phyloP scores from a whole-genome alignment of 2,113 vertebrate species.

The Chionodraco myersi region DNA sequence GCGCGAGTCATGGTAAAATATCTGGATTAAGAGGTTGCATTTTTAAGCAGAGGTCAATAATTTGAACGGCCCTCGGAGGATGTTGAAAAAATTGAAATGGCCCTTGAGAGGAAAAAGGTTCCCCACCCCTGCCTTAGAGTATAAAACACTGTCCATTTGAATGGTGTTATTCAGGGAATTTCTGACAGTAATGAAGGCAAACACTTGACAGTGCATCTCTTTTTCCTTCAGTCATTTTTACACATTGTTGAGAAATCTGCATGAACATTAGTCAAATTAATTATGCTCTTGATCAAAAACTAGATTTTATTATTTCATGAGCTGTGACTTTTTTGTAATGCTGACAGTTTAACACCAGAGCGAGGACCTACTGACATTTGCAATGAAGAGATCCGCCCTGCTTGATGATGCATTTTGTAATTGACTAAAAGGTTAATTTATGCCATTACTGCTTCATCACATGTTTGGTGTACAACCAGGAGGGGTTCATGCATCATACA shows the following conservation, averaged over 20 bases:
- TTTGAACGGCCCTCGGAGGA: no score
- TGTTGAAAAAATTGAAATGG: no score
- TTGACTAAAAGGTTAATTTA: conserved; percentile 71
- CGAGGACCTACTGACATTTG: conserved; percentile 47
- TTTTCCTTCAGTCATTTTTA: no score
- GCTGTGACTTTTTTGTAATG: not conserved
- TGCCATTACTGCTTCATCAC: conserved; percentile 32
- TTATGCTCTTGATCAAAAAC: not conserved
- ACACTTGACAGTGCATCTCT: not conserved
- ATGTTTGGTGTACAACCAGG: conserved; percentile 29
- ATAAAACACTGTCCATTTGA: not conserved
- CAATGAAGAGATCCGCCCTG: conserved; percentile 28
- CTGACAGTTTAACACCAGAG: not conserved
- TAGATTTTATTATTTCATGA: no score
- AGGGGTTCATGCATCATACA: conserved; percentile 1
- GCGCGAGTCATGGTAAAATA: no score
- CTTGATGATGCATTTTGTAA: conserved; percentile 57
- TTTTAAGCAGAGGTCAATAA: no score
- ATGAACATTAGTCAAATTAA: not conserved
- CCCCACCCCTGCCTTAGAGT: not conserved
- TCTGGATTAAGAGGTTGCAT: no score
- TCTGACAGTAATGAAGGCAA: no score
- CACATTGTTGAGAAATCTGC: not conserved
- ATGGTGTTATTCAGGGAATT: no score
- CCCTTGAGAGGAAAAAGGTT: no score